Percentiles rank a stretch among this genome's conserved stretches.
These are phyloP conservation scores for Atethmia centrago DNA, from an alignment of 2,888 invertebrate genomes.

Conservation along the genomic window DNA sequence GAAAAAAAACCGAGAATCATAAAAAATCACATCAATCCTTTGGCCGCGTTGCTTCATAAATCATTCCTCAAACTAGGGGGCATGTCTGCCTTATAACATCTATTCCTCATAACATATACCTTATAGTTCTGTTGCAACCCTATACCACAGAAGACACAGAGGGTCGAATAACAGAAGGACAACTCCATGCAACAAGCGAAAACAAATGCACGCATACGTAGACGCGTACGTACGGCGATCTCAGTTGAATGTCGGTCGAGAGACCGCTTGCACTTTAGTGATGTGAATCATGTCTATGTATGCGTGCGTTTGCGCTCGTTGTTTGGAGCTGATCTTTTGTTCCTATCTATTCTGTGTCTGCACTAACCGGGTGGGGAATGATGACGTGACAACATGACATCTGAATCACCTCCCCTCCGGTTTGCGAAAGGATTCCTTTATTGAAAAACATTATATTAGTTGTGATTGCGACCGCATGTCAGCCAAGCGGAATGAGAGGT, in stretches of 20 bases:
- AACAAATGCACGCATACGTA: neutral
- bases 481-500: conserved; percentile 10
- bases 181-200: neutral
- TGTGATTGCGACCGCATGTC: conserved; percentile 38
- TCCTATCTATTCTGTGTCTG: neutral
- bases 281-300: neutral
- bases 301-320: neutral
- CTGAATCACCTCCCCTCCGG: conserved; percentile 43
- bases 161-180: neutral
- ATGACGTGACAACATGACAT: conserved; percentile 56
- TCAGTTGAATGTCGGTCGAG: neutral
- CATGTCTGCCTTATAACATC: conserved; percentile 38
- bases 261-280: neutral
- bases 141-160: conserved; percentile 6
- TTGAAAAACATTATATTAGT: conserved; percentile 50
- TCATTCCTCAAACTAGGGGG: conserved; percentile 50
- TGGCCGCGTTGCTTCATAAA: conserved; percentile 37
- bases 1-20: conserved; percentile 34
- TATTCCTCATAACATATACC: conserved; percentile 40
- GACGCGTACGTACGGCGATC: neutral
- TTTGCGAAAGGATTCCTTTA: conserved; percentile 42
- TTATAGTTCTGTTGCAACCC: conserved; percentile 40
- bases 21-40: conserved; percentile 53
- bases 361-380: conserved; percentile 18
- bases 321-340: neutral